Evolutionary conservation across 2,888 invertebrate genomes (phyloP).

Genomic region (Leptinotarsa rubiginosa): DNA sequence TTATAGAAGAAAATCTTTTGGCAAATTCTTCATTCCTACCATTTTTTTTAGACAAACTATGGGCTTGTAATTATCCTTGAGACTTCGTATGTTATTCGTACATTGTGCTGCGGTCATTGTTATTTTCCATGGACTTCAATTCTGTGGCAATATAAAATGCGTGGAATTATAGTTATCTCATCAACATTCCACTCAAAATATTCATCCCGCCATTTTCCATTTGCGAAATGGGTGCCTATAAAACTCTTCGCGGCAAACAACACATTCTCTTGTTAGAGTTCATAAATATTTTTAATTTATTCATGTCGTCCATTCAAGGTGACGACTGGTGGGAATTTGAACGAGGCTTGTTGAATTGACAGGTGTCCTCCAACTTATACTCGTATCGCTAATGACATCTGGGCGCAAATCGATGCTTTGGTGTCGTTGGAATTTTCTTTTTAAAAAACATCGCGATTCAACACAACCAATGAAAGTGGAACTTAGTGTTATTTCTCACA

Average conservation of each 20-base stretch:
- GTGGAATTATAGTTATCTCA: background rate
- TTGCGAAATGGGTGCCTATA: background rate
- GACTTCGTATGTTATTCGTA: too few relatives aligned
- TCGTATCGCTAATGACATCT: background rate
- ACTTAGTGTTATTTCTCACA: too few relatives aligned
- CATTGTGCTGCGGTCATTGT: too few relatives aligned
- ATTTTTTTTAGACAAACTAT: too few relatives aligned
- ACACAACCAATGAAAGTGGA: too few relatives aligned
- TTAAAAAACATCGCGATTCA: too few relatives aligned
- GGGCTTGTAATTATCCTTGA: too few relatives aligned
- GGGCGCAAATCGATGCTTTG: background rate
- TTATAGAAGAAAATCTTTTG: too few relatives aligned
- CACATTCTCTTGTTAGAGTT: slow-evolving; percentile 13
- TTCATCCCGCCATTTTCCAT: background rate
- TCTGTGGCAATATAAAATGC: background rate
- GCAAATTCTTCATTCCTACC: too few relatives aligned
- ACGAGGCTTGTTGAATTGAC: slow-evolving; percentile 29
- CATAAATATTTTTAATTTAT: slow-evolving; percentile 15
- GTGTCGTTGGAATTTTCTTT: background rate
- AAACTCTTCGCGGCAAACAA: slow-evolving; percentile 1
- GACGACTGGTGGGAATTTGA: slow-evolving; percentile 31
- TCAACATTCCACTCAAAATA: background rate
- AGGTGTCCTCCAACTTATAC: slow-evolving; percentile 20
- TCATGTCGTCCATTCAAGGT: slow-evolving; percentile 30
- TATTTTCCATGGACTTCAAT: too few relatives aligned